Conservation (phyloP, 2,888 invertebrate species). For the Nasonia oneida region DNA sequence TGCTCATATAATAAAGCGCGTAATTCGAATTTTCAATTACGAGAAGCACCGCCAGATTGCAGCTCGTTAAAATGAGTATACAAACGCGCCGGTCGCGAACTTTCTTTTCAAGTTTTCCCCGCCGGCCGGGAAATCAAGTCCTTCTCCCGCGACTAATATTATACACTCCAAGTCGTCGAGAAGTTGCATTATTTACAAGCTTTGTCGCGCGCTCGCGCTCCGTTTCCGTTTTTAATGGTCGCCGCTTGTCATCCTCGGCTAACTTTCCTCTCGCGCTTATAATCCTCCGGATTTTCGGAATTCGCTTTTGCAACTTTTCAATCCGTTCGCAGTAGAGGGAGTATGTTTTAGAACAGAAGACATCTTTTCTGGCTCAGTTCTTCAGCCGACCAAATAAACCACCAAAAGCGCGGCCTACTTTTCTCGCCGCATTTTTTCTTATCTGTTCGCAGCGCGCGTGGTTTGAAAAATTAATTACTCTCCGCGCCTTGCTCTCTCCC, state of each 20-base stretch:
- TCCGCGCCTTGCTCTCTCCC: slow-evolving; percentile 9
- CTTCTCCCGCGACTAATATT: not conserved
- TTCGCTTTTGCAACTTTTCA: not conserved
- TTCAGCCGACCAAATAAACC: not conserved
- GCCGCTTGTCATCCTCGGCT: not conserved
- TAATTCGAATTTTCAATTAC: not conserved
- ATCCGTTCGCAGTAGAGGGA: not conserved
- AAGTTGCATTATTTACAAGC: slow-evolving; percentile 25
- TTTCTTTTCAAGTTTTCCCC: slow-evolving; percentile 16
- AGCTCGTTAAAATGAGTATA: slow-evolving; percentile 18
- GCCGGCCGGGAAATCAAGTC: not conserved
- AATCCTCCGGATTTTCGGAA: not conserved
- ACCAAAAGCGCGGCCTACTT: slow-evolving; percentile 33
- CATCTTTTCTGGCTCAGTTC: not conserved
- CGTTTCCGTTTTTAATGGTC: slow-evolving; percentile 11
- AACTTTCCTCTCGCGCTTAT: not conserved
- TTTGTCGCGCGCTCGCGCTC: slow-evolving; percentile 9
- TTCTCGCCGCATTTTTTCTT: not conserved
- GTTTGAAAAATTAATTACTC: slow-evolving; percentile 64
- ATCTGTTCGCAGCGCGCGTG: not conserved
- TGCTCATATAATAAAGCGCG: not conserved
- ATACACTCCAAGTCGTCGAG: not conserved
- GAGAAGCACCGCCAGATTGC: not conserved
- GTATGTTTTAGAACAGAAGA: not conserved
- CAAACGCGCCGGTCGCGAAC: slow-evolving; percentile 1